phyloP scores from a whole-genome alignment of 2,888 invertebrate species.

The Leptinotarsa tumamoca region DNA sequence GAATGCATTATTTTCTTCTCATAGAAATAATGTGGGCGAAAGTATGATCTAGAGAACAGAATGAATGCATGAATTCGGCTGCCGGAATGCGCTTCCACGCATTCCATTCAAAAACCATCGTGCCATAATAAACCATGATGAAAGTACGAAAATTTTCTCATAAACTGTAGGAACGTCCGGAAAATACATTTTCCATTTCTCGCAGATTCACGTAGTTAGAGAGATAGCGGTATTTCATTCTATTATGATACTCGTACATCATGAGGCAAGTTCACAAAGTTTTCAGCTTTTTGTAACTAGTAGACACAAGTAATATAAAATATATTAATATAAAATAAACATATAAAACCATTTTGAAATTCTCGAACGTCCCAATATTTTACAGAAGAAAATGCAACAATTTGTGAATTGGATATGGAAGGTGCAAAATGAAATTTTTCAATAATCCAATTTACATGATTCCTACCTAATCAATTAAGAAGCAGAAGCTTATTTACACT shows the following conservation, averaged over 20 bases:
- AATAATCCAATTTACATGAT: no score
- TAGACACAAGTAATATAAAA: background rate
- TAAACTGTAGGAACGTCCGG: background rate
- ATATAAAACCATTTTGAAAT: background rate
- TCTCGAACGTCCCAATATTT: background rate
- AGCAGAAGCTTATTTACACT: no score
- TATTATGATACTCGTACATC: background rate
- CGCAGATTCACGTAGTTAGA: background rate
- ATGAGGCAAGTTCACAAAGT: background rate
- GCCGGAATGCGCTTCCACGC: background rate
- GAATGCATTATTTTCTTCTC: background rate
- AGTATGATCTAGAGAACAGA: background rate
- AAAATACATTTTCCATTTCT: background rate
- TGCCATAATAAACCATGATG: constrained; percentile 2
- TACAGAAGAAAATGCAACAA: background rate
- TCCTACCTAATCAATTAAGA: no score
- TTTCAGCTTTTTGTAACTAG: background rate
- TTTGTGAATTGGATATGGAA: background rate
- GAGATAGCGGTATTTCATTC: background rate
- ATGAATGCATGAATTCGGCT: background rate
- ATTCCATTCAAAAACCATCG: background rate
- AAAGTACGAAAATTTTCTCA: background rate
- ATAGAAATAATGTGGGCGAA: background rate
- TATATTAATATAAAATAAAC: background rate
- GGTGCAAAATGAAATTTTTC: no score